Base-by-base conservation (phyloP, 2,888 invertebrate species). In the Eutolmus rufibarbis region DNA sequence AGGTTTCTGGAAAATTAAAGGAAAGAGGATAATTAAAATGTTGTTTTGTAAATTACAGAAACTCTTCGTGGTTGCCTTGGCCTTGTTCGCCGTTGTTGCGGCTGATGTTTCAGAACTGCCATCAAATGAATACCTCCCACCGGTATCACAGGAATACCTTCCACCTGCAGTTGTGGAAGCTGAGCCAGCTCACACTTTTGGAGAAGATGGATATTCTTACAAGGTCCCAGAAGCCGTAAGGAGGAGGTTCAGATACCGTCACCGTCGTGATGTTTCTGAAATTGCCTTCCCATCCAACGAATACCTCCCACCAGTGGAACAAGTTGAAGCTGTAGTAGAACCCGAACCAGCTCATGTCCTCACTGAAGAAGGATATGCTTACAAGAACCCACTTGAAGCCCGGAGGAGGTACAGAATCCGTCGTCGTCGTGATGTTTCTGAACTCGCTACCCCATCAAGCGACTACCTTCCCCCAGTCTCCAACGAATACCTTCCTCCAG, bases 41-140 rank as follows among this genome's bases (percentile, higher is more conserved):
- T 12, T 51, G 7, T 14, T 74, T 86, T 57, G 40, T 8, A 43
- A 74, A 40, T 86, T 86, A 34, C 16, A 86, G 86, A 86, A 86
- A 51, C 56, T 46, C 28, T 77, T 77, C 56, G 37, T 86, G n/a
- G 37, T 77, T 57, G 51, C 77, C 2, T 56, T 86, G 34, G 74
- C 46, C 9, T 51, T 86, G 19, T 56, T 86, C 56, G 86, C 86
- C 51, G 76, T 34, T 16, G 86, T 86, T 46, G 86, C 86, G 56
- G 77, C 86, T 77, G 76, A 51, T 77, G 51, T 51, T 51, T 77
- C 77, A 0, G 86, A 77, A 76, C 14, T 56, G 19, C 77, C 85
- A 31, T 74, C 85, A n/a, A 23, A 23, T 7, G 74, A 86, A 77
- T 86, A 86, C 34, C 56, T 86, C 9, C 86, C 86, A 16, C 86